Percentiles rank a stretch among this genome's conserved stretches.
Evolutionary conservation across 2,888 invertebrate genomes (phyloP).

Genomic region (Theretra japonica): DNA sequence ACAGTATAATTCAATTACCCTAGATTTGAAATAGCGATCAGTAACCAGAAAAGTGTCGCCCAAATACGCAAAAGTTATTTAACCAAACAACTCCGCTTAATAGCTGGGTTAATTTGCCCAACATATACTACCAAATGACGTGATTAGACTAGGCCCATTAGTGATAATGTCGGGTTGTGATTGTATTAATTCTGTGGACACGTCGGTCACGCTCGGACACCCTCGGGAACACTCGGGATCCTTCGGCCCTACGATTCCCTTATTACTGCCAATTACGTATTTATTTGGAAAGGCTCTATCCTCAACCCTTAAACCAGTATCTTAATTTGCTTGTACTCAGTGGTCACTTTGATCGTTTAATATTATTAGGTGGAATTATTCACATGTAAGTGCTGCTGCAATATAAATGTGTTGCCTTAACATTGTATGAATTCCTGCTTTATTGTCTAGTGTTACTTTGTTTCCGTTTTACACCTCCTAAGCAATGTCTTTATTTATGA

Average conservation of each 20-base stretch:
- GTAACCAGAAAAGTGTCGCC: background rate
- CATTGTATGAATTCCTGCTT: background rate
- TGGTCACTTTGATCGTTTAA: constrained; percentile 15
- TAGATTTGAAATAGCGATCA: too few species aligned
- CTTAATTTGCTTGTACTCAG: constrained; percentile 6
- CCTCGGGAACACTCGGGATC: background rate
- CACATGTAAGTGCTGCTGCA: background rate
- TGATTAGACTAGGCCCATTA: constrained; percentile 31
- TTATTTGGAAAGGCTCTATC: constrained; percentile 9
- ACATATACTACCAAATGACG: constrained; percentile 10
- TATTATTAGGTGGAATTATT: background rate
- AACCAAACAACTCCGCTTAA: background rate
- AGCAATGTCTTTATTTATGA: background rate
- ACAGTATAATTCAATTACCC: background rate
- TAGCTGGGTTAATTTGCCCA: constrained; percentile 26
- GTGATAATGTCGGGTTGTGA: constrained; percentile 23
- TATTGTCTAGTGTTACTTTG: background rate
- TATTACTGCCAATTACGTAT: constrained; percentile 10
- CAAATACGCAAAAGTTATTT: background rate
- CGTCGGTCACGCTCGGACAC: background rate
- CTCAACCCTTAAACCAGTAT: background rate
- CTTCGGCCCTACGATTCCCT: background rate
- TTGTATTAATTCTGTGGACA: constrained; percentile 24
- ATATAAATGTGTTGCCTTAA: background rate
- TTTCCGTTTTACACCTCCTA: background rate